A percentile compares a stretch with the other conserved stretches of the same genome.
Conservation (phyloP, 2,888 invertebrate species). For the Pomacea canaliculata region DNA sequence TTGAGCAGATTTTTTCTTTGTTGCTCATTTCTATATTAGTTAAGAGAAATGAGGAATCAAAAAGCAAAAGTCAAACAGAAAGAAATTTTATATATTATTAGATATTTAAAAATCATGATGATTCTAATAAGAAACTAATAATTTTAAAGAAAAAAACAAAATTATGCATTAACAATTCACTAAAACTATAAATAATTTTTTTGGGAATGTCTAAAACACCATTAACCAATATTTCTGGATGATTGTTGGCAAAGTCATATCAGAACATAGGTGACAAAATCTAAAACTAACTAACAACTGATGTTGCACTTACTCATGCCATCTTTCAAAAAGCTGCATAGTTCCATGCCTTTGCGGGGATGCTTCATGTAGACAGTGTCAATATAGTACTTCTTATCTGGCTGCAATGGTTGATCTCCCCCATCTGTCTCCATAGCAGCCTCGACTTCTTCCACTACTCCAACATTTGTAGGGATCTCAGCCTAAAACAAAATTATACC, state of each 20-base stretch:
- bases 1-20: too few species aligned
- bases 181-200: too few species aligned
- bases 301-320: constrained; percentile 80
- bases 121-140: background rate
- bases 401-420: constrained; percentile 42
- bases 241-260: too few species aligned
- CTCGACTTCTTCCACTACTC: constrained; percentile 77
- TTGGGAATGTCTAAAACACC: too few species aligned
- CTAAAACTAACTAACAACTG: background rate
- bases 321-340: constrained; percentile 94
- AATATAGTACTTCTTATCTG: constrained; percentile 77
- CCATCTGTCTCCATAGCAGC: constrained; percentile 69
- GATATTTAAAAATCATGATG: background rate
- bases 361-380: constrained; percentile 94
- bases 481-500: constrained; percentile 71
- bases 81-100: too few species aligned
- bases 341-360: constrained; percentile 87
- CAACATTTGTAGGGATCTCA: constrained; percentile 94
- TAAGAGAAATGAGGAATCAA: too few species aligned
- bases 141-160: too few species aligned
- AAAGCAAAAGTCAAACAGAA: too few species aligned
- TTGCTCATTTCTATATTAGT: too few species aligned
- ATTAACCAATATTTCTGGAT: too few species aligned
- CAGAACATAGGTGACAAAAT: too few species aligned
- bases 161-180: too few species aligned